Conservation (phyloP, 2,888 invertebrate species). For the Podabrus alpinus region DNA sequence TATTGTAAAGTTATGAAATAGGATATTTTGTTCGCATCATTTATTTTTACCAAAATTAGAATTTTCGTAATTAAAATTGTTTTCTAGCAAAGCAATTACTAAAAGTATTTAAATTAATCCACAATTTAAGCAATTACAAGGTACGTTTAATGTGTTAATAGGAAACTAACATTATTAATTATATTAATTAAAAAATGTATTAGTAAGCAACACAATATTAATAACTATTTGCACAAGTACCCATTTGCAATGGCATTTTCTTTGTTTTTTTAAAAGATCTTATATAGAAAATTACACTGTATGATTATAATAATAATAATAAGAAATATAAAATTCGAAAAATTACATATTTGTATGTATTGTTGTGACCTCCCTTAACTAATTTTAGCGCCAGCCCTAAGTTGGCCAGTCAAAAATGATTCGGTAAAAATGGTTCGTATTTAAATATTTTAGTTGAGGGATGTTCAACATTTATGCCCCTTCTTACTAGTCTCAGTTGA, state of each 20-base stretch:
- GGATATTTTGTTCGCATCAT: not conserved
- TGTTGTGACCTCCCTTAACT: no score
- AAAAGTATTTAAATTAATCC: not conserved
- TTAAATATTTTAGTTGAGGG: no score
- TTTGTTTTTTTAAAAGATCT: not conserved
- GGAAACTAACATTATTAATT: not conserved
- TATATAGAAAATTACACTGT: not conserved
- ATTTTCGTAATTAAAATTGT: not conserved
- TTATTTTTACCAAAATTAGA: not conserved
- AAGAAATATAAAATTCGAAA: no score
- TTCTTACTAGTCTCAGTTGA: no score
- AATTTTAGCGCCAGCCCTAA: no score
- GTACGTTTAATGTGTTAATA: not conserved
- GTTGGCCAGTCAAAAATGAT: no score
- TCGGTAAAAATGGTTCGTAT: no score
- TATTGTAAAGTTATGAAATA: not conserved
- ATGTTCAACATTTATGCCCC: no score
- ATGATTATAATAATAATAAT: no score
- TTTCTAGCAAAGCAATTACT: not conserved
- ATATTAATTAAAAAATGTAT: not conserved
- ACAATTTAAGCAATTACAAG: not conserved
- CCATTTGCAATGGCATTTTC: not conserved
- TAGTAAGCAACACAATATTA: not conserved
- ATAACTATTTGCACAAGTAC: not conserved
- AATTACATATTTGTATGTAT: no score